A percentile compares a stretch with the other conserved stretches of the same genome.
Evolutionary conservation across 2,888 invertebrate genomes (phyloP).

Genomic region (Drosophila kambysellisi): DNA sequence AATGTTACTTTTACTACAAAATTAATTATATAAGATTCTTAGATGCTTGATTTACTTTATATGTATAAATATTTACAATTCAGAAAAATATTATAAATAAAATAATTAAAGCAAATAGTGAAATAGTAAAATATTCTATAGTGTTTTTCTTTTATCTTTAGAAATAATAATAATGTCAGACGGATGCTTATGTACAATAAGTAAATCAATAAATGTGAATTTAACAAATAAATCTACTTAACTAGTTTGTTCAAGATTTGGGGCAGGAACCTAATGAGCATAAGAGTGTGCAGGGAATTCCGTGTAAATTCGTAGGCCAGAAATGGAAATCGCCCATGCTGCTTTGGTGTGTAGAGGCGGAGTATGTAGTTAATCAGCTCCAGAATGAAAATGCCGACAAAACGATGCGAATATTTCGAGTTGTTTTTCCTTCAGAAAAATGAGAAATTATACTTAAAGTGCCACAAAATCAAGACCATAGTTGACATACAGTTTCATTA

Average conservation of each 20-base stretch:
- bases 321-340: constrained; percentile 78
- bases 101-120: too few relatives aligned
- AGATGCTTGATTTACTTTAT: not conserved
- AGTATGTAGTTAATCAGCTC: constrained; percentile 68
- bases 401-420: constrained; percentile 50
- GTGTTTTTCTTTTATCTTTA: not conserved
- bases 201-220: not conserved
- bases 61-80: not conserved
- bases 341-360: constrained; percentile 72
- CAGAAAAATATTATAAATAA: not conserved
- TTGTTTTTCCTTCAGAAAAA: constrained; percentile 41
- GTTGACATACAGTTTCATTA: constrained; percentile 72
- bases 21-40: not conserved
- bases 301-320: constrained; percentile 77
- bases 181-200: not conserved
- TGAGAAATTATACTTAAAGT: not conserved
- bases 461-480: fast-evolving
- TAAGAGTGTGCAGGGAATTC: constrained; percentile 70
- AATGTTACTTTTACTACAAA: not conserved
- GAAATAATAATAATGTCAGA: not conserved
- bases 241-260: constrained; percentile 1
- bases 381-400: constrained; percentile 56
- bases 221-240: not conserved
- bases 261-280: constrained; percentile 61
- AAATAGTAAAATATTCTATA: not conserved